Evolutionary conservation across 2,888 invertebrate genomes (phyloP), one percentile per base, ranked within the genome.

Genomic region (Synanthedon tipuliformis): DNA sequence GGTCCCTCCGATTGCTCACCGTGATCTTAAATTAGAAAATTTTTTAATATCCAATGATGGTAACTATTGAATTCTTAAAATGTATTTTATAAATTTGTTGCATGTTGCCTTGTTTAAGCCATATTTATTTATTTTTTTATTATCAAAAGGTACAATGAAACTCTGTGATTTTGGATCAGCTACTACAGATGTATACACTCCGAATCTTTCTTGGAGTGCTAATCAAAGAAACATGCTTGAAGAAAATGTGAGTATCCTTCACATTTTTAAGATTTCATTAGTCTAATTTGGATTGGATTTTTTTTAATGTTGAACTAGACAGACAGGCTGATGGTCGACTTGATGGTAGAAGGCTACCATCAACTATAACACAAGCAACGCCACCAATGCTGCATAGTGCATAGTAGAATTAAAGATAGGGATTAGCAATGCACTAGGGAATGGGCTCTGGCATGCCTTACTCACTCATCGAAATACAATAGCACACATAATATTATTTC

Each of bases 91-190:
- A 18, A 16, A 15, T 11, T 40, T 53, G 41, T 50, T 53, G 40
- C 40, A n/a, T 10, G 45, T 23, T n/a, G 7, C 12, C 34, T 8
- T 34, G 10, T 18, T 54, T 40, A 48, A 48, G 40, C 40, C 23
- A 50, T 59, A 3, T 18, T 7, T 53, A 49, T n/a, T 45, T 41
- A 34, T 13, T 45, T n/a, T 8, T n/a, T 45, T 45, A 27, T 48
- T 59, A 53, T 60, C 70, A 69, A 54, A 61, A 88, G 88, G 88
- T 78, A 80, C 89, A 67, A 91, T 99, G 51, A 99, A 98, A 80
- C 88, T 99, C 58, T 99, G 99, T 88, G 99, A 99, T 88, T 99
- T 99, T 87, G 99, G 99, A 27, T 98, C 98, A 59, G 94, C 97
- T 2, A 97, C 97, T 12, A 93, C 92, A 12, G 93, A 95, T 70